phyloP scores from a whole-genome alignment of 2,797 vertebrate species.

The Hapalemur alaotrensis region DNA sequence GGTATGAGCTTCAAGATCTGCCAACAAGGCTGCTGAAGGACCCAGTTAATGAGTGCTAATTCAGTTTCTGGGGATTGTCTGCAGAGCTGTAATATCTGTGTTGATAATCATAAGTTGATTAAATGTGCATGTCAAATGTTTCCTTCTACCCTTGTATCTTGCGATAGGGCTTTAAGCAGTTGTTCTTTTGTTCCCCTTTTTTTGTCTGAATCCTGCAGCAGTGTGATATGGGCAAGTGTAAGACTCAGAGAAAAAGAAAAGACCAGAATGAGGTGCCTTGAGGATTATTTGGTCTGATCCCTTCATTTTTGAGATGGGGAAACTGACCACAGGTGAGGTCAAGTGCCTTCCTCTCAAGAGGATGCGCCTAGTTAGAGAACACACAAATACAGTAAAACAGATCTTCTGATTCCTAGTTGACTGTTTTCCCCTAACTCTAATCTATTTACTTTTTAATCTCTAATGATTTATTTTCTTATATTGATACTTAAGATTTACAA shows the following conservation, averaged over 20 bases:
- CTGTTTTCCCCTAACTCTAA: not conserved
- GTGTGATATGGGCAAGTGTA: not conserved
- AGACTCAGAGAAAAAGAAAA: not conserved
- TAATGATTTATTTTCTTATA: not conserved
- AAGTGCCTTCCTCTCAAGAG: not conserved
- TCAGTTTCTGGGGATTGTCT: not conserved
- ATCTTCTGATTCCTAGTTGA: not conserved
- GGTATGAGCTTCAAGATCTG: not conserved
- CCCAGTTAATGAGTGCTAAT: not conserved
- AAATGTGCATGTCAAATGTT: slow-evolving; percentile 14
- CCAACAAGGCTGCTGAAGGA: not conserved
- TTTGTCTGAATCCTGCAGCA: not conserved
- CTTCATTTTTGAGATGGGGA: not conserved
- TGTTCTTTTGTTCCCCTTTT: slow-evolving; percentile 60
- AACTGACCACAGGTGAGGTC: not conserved
- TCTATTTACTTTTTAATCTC: not conserved
- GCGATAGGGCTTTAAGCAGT: slow-evolving; percentile 34
- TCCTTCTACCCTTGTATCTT: slow-evolving; percentile 35
- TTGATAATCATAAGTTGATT: slow-evolving; percentile 61
- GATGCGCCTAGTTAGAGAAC: not conserved
- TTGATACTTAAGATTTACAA: not conserved
- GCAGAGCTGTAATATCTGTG: slow-evolving; percentile 16
- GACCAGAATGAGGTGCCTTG: not conserved
- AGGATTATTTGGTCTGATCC: not conserved
- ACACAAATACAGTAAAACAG: not conserved